These are phyloP conservation scores for Lepidurus couesii DNA, from an alignment of 1,140 invertebrate species.

Conservation along the genomic window DNA sequence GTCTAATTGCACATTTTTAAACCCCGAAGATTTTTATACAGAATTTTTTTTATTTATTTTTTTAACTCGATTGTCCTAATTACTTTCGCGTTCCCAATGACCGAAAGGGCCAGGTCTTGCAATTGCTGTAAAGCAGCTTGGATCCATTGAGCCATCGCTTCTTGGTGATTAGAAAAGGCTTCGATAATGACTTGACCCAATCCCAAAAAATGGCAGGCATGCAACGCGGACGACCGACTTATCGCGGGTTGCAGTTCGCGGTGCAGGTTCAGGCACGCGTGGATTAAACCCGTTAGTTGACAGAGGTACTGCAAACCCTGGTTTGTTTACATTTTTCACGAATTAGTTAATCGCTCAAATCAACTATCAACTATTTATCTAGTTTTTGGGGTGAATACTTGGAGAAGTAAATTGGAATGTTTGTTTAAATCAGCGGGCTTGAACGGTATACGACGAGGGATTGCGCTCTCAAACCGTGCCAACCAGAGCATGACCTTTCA, in stretches of 20 bases:
- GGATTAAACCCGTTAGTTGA: neutral
- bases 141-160: neutral
- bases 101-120: slow-evolving; percentile 40
- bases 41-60: slow-evolving; percentile 57
- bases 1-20: neutral
- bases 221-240: neutral
- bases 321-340: too few species aligned
- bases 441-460: neutral
- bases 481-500: slow-evolving; percentile 2
- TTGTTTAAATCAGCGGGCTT: neutral
- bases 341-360: too few species aligned
- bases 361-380: neutral
- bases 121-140: slow-evolving; percentile 35
- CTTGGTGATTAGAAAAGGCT: neutral
- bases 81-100: slow-evolving; percentile 36
- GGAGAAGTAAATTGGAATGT: neutral
- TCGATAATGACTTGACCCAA: neutral
- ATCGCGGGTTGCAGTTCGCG: neutral
- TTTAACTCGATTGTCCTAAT: slow-evolving; percentile 39
- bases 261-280: neutral
- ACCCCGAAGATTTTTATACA: slow-evolving; percentile 53
- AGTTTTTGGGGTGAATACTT: neutral
- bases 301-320: slow-evolving; percentile 3
- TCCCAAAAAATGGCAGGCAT: slow-evolving; percentile 4
- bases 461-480: neutral